These are phyloP conservation scores for Bubo scandiacus DNA, from an alignment of 2,113 vertebrate genomes.

Conservation along the genomic window DNA sequence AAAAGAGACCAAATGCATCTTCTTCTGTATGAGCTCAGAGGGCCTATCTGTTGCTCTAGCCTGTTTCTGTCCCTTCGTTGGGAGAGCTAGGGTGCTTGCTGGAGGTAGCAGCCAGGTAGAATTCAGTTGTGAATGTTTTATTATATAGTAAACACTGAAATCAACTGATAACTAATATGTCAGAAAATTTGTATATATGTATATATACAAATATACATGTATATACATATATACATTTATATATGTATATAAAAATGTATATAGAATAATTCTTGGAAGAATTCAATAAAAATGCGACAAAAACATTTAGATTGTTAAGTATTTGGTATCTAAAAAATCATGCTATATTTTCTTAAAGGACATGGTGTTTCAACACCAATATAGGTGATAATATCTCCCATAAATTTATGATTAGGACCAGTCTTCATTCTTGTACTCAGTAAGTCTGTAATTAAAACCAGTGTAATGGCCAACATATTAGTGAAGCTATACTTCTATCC, in stretches of 20 bases:
- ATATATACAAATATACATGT: too few species aligned
- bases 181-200: background rate
- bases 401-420: background rate
- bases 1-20: background rate
- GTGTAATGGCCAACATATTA: background rate
- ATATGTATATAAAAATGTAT: background rate
- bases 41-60: background rate
- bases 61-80: background rate
- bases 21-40: background rate
- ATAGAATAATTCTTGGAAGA: background rate
- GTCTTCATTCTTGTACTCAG: background rate
- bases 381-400: background rate
- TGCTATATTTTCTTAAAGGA: background rate
- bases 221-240: too few species aligned
- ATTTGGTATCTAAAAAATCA: background rate
- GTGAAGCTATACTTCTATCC: background rate
- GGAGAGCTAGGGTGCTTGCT: background rate
- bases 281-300: background rate
- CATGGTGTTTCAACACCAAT: background rate
- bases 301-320: background rate
- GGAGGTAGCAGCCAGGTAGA: background rate
- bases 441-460: background rate
- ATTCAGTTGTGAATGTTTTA: background rate
- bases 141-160: background rate
- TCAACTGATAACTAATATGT: background rate